phyloP scores from a whole-genome alignment of 2,888 invertebrate genomes.

The Nymphalis urticae region DNA sequence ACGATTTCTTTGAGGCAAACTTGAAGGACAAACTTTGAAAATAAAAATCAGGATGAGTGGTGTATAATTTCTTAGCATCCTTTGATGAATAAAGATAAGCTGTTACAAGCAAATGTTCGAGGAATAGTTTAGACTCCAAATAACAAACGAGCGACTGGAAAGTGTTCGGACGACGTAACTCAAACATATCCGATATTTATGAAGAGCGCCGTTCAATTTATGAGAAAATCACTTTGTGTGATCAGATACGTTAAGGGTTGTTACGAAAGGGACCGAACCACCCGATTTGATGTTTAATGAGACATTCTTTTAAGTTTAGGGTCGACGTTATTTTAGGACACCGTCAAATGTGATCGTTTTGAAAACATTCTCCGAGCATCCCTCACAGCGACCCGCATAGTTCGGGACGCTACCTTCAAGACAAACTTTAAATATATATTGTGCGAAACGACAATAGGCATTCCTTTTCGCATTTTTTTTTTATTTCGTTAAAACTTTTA shows the following conservation, averaged over 20 bases:
- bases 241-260: constrained; percentile 42
- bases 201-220: constrained; percentile 57
- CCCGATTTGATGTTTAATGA: constrained; percentile 34
- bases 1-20: too few relatives aligned
- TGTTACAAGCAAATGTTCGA: background rate
- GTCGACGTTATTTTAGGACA: constrained; percentile 33
- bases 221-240: constrained; percentile 59
- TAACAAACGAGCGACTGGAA: constrained; percentile 10
- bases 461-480: constrained; percentile 24
- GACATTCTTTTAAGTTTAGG: constrained; percentile 38
- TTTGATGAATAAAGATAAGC: background rate
- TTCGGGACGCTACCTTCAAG: constrained; percentile 31
- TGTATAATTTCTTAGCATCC: background rate
- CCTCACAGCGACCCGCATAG: constrained; percentile 28
- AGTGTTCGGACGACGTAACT: constrained; percentile 33
- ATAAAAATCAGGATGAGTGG: too few relatives aligned
- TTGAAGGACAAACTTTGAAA: too few relatives aligned
- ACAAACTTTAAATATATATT: constrained; percentile 36
- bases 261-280: constrained; percentile 24
- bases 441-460: constrained; percentile 30
- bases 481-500: constrained; percentile 33
- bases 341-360: constrained; percentile 34
- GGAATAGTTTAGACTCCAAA: constrained; percentile 6
- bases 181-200: constrained; percentile 59
- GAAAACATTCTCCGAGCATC: constrained; percentile 30